Evolutionary conservation across 2,113 vertebrate genomes (phyloP).

Genomic region (Nesogale talazaci): DNA sequence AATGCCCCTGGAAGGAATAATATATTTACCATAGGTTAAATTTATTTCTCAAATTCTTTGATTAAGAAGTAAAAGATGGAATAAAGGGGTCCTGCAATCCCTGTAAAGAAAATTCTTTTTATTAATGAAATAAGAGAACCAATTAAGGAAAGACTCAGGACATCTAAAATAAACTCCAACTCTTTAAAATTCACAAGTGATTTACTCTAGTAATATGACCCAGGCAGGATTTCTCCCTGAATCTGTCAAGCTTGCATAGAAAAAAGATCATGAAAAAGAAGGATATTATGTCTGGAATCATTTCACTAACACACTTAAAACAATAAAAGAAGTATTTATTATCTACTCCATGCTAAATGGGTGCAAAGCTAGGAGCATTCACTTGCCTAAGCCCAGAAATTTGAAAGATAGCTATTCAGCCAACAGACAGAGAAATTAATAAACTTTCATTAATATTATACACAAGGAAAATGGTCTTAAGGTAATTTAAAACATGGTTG

Average conservation of each 20-base stretch:
- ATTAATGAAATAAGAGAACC: not conserved
- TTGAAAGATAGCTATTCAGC: not conserved
- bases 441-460: not conserved
- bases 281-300: not conserved
- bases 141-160: not conserved
- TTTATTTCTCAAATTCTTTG: not conserved
- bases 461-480: not conserved
- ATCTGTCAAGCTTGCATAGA: not conserved
- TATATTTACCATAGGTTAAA: not conserved
- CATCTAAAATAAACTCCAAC: not conserved
- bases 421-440: not conserved
- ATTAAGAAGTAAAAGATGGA: not conserved
- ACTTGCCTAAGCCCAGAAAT: not conserved
- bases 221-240: not conserved
- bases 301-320: slow-evolving; percentile 6
- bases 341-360: not conserved
- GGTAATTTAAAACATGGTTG: not conserved
- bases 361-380: not conserved
- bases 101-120: not conserved
- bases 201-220: not conserved
- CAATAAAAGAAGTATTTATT: slow-evolving; percentile 39
- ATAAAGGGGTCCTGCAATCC: not conserved
- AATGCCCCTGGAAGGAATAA: not conserved
- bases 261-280: not conserved
- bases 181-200: not conserved